Evolutionary conservation across 2,113 vertebrate species (phyloP), one percentile per base, ranked within the genome.

Genomic region (Silurus meridionalis): DNA sequence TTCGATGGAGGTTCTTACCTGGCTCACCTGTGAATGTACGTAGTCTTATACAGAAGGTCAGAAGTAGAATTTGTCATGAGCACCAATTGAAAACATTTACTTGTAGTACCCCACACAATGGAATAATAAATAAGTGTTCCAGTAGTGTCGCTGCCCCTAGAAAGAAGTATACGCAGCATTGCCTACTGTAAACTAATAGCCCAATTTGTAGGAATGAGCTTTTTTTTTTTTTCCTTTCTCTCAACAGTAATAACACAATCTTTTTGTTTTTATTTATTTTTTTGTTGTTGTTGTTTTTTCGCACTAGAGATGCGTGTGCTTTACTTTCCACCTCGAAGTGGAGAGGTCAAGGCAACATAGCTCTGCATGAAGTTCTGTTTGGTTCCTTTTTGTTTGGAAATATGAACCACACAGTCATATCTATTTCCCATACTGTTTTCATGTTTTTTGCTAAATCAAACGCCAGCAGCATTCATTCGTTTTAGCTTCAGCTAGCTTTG

Each of bases 101-200:
- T 37, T 86, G 75, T 86, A 67, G 87, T 89, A 89, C 85, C 90
- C 91, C 83, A 74, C 80, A 55, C 82, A 75, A 57, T 80, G 64
- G 77, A 83, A 64, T 83, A 85, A 89, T 60, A 53, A 80, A 53
- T n/a, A 80, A 83, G 48, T 84, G 71, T 80, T 83, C 83, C 75
- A 87, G 88, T 89, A 87, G 85, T 83, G 53, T 63, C 75, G 75
- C 87, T 88, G 84, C 84, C 89, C 46, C 84, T 84, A 71, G 61
- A 86, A 69, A 37, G 78, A 77, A 86, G 66, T 86, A 50, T 84
- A 80, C 4, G 17, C 63, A 85, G 58, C 58, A 57, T 79, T 63
- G 82, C 25, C 80, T 71, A 61, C 64, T 75, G 61, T 83, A 79
- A 80, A 75, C 58, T 57, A n/a, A 66, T 77, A 82, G 77, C 69